Evolutionary conservation across 1,140 invertebrate genomes (phyloP), one percentile per base, ranked within the genome.

Genomic region (Caenorhabditis brenneri): DNA sequence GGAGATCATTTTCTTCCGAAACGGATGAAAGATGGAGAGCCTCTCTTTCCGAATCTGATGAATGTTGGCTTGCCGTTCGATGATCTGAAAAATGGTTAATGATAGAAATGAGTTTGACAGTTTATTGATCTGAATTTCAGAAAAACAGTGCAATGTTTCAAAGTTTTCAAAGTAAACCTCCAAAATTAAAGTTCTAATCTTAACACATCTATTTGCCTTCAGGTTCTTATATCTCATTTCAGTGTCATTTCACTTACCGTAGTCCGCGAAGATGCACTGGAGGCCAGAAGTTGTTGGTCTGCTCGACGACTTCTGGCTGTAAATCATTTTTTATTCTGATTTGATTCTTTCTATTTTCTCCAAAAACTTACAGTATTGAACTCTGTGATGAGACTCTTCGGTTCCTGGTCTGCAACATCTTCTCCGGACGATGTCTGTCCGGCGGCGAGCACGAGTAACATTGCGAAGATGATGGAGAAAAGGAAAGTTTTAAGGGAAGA

Each of bases 31-130:
- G 82, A 79, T 29, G 82, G 82, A 10, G 39, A 46, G 24, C 69
- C 82, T n/a, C 82, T 46, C 27, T 83, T 83, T 19, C 82, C 82
- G 42, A 83, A 83, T 53, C 82, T 39, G 74, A 83, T 83, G 74
- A 83, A 83, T 12, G 69, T 79, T 24, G 82, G 82, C 85, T 90
- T 89, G 92, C 91, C 90, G 92, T 22, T 91, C 91, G 9, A 74
- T 42, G 65, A 74, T 42, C 65, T 74, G 65, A 46, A 74, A 74
- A 24, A 42, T 19, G 12, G 22, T 19, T 42, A 12, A 46, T 7
- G 19, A 36, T 65, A 51, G n/a, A n/a, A 51, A 51, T n/a, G 49
- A n/a, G 55, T 7, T 10, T 58, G 55, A 58, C n/a, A n/a, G n/a
- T n/a, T n/a, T n/a, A n/a, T n/a, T n/a, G n/a, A n/a, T n/a, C n/a